Evolutionary conservation across 2,888 invertebrate genomes (phyloP).

Genomic region (Lepidonotus clava): DNA sequence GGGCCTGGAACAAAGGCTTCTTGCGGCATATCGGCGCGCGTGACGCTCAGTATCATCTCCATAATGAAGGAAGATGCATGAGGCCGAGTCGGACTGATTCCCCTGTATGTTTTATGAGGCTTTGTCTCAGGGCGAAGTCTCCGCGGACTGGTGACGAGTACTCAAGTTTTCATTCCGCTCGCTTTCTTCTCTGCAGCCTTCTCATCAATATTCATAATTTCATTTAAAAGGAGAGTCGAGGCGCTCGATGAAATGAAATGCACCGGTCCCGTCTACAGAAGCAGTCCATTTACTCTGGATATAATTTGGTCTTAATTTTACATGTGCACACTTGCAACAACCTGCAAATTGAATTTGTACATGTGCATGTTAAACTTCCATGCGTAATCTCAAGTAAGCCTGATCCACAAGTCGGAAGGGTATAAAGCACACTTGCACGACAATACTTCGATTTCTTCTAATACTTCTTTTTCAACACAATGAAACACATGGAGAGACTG

Average conservation of each 20-base stretch:
- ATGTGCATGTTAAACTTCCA: not conserved
- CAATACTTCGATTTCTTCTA: no score
- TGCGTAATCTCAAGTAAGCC: no score
- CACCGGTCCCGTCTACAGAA: conserved; percentile 3
- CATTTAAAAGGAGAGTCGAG: conserved; percentile 1
- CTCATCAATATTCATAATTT: conserved; percentile 52
- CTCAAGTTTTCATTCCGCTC: conserved; percentile 30
- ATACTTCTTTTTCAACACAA: no score
- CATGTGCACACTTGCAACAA: conserved; percentile 16
- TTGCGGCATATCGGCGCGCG: not conserved
- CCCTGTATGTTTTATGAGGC: conserved; percentile 50
- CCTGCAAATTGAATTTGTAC: not conserved
- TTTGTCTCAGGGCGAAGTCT: conserved; percentile 47
- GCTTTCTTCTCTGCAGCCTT: conserved; percentile 16
- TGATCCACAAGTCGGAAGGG: no score
- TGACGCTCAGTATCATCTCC: conserved; percentile 38
- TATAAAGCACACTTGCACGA: no score
- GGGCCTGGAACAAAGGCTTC: conserved; percentile 4
- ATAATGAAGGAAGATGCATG: conserved; percentile 52
- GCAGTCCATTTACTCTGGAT: not conserved
- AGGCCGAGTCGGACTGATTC: not conserved
- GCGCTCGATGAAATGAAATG: conserved; percentile 42
- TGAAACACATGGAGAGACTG: no score
- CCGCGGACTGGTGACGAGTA: conserved; percentile 12
- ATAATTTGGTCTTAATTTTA: conserved; percentile 14